Percentiles rank a stretch among this genome's conserved stretches.
Evolutionary conservation across 2,113 vertebrate species (phyloP).

Genomic region (Brachyistius frenatus): DNA sequence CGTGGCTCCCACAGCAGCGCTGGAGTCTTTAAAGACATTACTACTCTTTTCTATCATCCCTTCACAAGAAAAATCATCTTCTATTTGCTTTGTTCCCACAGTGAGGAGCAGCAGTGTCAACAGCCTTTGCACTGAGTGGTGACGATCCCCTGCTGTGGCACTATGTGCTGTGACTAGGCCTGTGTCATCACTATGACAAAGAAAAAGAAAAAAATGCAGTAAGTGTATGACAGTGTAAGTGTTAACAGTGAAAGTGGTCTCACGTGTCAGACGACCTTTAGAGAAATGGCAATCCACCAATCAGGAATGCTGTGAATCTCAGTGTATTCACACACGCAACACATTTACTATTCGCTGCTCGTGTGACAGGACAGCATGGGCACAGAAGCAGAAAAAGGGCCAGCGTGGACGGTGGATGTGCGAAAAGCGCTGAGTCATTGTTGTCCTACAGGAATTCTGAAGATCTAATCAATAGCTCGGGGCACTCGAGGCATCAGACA

Average conservation of each 20-base stretch:
- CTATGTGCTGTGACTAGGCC: slow-evolving; percentile 18
- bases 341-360: background rate
- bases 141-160: slow-evolving; percentile 15
- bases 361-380: background rate
- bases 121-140: slow-evolving; percentile 21
- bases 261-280: slow-evolving; percentile 12
- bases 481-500: slow-evolving; percentile 46
- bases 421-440: slow-evolving; percentile 66
- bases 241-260: slow-evolving; percentile 3
- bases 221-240: background rate
- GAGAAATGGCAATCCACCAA: slow-evolving; percentile 1
- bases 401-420: slow-evolving; percentile 18
- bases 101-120: slow-evolving; percentile 34
- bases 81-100: slow-evolving; percentile 29
- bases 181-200: slow-evolving; percentile 12
- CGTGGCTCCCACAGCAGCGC: background rate
- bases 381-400: slow-evolving; percentile 2
- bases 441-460: slow-evolving; percentile 53
- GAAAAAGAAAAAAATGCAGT: background rate
- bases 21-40: slow-evolving; percentile 16
- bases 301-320: background rate
- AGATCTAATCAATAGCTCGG: slow-evolving; percentile 65
- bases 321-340: background rate
- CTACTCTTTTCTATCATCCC: slow-evolving; percentile 27
- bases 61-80: background rate